A percentile compares a stretch with the other conserved stretches of the same genome.
phyloP scores from a whole-genome alignment of 2,113 vertebrate genomes.

The Typhlomys cinereus region DNA sequence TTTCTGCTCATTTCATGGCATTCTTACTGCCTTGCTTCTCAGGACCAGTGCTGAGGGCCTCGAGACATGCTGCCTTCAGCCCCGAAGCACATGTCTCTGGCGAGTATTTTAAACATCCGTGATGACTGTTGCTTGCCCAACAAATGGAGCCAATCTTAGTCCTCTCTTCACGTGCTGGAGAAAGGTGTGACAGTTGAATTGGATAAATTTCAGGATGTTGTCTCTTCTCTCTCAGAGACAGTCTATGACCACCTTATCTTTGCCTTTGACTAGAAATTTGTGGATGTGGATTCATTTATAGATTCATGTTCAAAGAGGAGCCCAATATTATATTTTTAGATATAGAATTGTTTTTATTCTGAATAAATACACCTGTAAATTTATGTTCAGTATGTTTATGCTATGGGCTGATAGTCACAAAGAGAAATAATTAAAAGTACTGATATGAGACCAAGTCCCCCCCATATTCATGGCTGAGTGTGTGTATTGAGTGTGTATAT shows the following conservation, averaged over 20 bases:
- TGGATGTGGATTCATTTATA: not conserved
- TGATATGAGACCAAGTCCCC: not conserved
- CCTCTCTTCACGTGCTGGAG: slow-evolving; percentile 27
- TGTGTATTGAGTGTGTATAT: too few relatives aligned
- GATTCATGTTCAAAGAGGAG: not conserved
- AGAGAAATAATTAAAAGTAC: not conserved
- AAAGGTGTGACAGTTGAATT: not conserved
- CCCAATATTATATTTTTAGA: not conserved
- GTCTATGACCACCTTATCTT: not conserved
- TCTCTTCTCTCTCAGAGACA: not conserved
- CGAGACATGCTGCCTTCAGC: not conserved
- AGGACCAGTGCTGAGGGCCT: not conserved
- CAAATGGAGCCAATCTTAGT: not conserved
- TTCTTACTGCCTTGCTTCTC: not conserved
- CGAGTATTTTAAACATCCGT: not conserved
- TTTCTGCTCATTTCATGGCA: not conserved
- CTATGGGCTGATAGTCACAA: not conserved
- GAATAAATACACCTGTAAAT: not conserved
- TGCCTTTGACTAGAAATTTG: not conserved
- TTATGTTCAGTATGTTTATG: not conserved
- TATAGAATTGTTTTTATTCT: not conserved
- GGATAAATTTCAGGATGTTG: not conserved
- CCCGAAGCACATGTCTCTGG: not conserved
- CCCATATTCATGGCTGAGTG: not conserved
- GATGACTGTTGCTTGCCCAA: not conserved